These are phyloP conservation scores for Watsonalla binaria DNA, from an alignment of 2,888 invertebrate genomes.

Conservation along the genomic window DNA sequence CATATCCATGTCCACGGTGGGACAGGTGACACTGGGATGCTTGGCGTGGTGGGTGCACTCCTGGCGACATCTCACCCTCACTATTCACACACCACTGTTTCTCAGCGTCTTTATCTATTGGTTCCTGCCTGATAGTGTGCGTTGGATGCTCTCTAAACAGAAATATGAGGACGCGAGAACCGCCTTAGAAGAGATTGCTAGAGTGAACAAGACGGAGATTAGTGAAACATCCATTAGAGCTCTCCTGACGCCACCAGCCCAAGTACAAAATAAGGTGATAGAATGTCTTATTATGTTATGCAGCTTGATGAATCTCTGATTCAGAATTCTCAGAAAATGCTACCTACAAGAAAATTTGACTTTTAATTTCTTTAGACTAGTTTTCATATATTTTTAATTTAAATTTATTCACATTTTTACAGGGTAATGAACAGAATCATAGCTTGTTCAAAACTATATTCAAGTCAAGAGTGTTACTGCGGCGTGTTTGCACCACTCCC, in stretches of 20 bases:
- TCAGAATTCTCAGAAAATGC: too few species aligned
- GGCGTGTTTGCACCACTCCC: conserved; percentile 81
- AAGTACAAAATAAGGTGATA: conserved; percentile 10
- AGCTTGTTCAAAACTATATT: conserved; percentile 52
- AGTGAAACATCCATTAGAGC: conserved; percentile 72
- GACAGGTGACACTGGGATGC: conserved; percentile 82
- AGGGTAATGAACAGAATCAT: conserved; percentile 10
- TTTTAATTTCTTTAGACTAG: too few species aligned
- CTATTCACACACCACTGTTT: conserved; percentile 83
- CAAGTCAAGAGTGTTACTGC: conserved; percentile 69
- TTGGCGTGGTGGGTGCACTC: conserved; percentile 82
- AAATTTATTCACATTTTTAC: neutral
- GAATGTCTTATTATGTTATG: too few species aligned
- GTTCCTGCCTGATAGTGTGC: conserved; percentile 81
- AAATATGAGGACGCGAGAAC: conserved; percentile 79
- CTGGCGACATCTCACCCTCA: conserved; percentile 83
- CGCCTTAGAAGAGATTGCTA: conserved; percentile 80
- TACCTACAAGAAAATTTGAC: conserved; percentile 2
- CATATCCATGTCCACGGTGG: conserved; percentile 84
- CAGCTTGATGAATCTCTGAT: too few species aligned
- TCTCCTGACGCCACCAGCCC: conserved; percentile 56
- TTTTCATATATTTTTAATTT: too few species aligned
- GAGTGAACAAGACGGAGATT: conserved; percentile 77
- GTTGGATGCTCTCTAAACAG: conserved; percentile 86
- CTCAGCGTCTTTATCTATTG: conserved; percentile 82